These are phyloP conservation scores for Neuroscelio doddi DNA, from an alignment of 2,888 invertebrate species.

Conservation along the genomic window DNA sequence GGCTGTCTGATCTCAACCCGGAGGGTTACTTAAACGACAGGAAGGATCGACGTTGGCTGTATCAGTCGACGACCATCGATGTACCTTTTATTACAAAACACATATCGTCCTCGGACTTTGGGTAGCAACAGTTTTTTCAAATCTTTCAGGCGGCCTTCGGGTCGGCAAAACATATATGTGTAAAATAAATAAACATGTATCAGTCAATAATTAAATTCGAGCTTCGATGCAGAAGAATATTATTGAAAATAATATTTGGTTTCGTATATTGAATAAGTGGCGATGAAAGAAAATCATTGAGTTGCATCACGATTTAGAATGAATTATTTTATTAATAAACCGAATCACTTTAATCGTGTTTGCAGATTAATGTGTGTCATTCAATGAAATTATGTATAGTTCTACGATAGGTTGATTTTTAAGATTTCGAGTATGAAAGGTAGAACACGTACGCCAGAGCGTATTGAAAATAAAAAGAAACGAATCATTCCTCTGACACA, in stretches of 20 bases:
- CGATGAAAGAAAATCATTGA: slow-evolving; percentile 11
- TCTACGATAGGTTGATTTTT: slow-evolving; percentile 14
- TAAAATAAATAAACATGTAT: slow-evolving; percentile 1
- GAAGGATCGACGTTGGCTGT: slow-evolving; percentile 37
- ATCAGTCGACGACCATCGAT: slow-evolving; percentile 46
- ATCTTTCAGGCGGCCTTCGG: slow-evolving; percentile 4
- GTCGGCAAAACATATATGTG: slow-evolving; percentile 1
- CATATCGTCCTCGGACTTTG: slow-evolving; percentile 54
- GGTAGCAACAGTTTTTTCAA: slow-evolving; percentile 40
- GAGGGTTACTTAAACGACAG: slow-evolving; percentile 19
- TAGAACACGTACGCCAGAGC: background rate
- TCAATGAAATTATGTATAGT: slow-evolving; percentile 22
- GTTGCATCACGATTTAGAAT: slow-evolving; percentile 12
- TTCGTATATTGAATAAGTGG: slow-evolving; percentile 5
- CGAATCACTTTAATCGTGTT: slow-evolving; percentile 38
- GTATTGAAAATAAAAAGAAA: slow-evolving; percentile 31
- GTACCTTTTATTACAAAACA: slow-evolving; percentile 48
- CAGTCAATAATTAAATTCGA: slow-evolving; percentile 11
- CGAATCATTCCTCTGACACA: slow-evolving; percentile 62
- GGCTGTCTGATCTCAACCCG: slow-evolving; percentile 25
- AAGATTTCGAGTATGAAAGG: slow-evolving; percentile 1
- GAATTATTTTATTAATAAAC: slow-evolving; percentile 30
- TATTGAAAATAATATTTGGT: slow-evolving; percentile 14
- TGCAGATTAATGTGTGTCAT: slow-evolving; percentile 41
- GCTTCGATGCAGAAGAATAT: slow-evolving; percentile 11